Evolutionary conservation across 37 sponge, comb jelly and placozoan species (phyloP).

Genomic region (Ianthella basta): DNA sequence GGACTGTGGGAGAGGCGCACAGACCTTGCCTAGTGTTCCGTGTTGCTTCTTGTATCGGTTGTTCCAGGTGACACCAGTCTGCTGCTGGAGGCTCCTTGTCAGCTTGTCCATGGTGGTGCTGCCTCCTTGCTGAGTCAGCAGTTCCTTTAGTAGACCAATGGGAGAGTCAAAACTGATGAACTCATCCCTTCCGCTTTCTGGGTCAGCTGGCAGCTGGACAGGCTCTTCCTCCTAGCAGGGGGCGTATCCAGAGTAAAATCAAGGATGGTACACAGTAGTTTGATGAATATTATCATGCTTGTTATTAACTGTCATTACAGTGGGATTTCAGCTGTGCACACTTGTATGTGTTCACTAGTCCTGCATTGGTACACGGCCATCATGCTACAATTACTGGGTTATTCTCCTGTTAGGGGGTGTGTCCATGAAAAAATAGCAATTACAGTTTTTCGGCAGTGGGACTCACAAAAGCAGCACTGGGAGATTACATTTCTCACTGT

Average conservation of each 20-base stretch:
- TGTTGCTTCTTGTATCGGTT: conserved; percentile 83
- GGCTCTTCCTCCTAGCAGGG: conserved; percentile 57
- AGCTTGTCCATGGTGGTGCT: conserved; percentile 54
- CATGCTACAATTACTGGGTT: too few species aligned
- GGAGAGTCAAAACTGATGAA: conserved; percentile 74
- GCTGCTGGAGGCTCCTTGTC: conserved; percentile 60
- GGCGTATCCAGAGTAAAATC: too few species aligned
- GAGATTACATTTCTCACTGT: too few species aligned
- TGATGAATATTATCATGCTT: too few species aligned
- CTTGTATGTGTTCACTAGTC: not conserved
- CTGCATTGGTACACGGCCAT: not conserved
- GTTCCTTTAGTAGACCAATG: conserved; percentile 51
- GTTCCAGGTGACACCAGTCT: conserved; percentile 92
- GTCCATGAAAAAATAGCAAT: too few species aligned
- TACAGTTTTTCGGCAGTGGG: too few species aligned
- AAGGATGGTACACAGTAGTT: not conserved
- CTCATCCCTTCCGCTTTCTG: conserved; percentile 56
- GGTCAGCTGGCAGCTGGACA: conserved; percentile 44
- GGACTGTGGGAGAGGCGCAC: too few species aligned
- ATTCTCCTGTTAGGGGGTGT: too few species aligned
- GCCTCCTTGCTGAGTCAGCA: conserved; percentile 65
- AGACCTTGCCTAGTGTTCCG: conserved; percentile 73
- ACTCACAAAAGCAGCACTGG: too few species aligned
- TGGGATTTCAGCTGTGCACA: too few species aligned
- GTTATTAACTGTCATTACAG: too few species aligned